These are phyloP conservation scores for Anolis carolinensis DNA, from an alignment of 2,113 vertebrate genomes.

Conservation along the genomic window DNA sequence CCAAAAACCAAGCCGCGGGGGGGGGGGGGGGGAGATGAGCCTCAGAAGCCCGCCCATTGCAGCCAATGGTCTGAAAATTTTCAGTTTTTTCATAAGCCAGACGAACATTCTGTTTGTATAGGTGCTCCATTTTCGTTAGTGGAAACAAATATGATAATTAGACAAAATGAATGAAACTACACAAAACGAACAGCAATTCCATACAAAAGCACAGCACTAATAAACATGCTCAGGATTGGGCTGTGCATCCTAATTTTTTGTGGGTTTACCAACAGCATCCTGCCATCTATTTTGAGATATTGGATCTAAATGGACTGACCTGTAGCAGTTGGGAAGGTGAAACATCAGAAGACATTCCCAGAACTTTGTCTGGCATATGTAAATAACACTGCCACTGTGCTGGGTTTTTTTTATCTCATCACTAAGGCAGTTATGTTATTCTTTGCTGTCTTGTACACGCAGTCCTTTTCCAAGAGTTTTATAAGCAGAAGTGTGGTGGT, in stretches of 20 bases:
- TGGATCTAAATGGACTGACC: not conserved
- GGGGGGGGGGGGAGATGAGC: too few relatives aligned
- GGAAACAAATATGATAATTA: too few relatives aligned
- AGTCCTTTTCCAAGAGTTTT: constrained; percentile 3
- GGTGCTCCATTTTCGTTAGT: too few relatives aligned
- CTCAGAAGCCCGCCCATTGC: too few relatives aligned
- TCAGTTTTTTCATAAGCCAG: too few relatives aligned
- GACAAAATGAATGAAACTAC: too few relatives aligned
- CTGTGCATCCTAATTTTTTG: not conserved
- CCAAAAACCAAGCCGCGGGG: too few relatives aligned
- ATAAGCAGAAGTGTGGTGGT: not conserved
- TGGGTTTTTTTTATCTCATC: not conserved
- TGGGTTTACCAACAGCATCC: not conserved
- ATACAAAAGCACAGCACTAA: too few relatives aligned
- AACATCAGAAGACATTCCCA: not conserved
- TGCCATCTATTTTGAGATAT: not conserved
- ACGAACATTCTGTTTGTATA: too few relatives aligned
- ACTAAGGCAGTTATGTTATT: not conserved
- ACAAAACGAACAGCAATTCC: too few relatives aligned
- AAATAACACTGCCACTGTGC: not conserved
- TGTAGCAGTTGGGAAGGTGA: not conserved
- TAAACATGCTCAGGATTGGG: not conserved
- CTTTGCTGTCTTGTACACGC: not conserved
- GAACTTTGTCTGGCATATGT: not conserved
- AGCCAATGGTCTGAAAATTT: too few relatives aligned